Evolutionary conservation across 2,797 vertebrate genomes (phyloP), one percentile per base, ranked within the genome.

Genomic region (Poecilia picta): DNA sequence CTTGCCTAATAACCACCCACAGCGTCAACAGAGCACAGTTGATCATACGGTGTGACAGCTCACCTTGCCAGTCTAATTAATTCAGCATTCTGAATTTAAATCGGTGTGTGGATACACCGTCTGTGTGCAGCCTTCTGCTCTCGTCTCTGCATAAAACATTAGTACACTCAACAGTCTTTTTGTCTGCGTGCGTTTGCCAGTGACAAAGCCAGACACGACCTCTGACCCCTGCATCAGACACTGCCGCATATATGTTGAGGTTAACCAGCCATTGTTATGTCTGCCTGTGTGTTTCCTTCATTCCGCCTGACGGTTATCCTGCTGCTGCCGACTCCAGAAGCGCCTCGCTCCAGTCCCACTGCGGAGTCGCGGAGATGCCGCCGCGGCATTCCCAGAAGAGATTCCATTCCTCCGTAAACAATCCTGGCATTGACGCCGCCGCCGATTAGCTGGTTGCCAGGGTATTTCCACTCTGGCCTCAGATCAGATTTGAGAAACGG

Each of bases 331-430:
- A 83, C 85, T 77, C 75, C 20, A 68, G 91, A 92, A 89, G 88
- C 23, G 47, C 20, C 28, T 33, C 3, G 18, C 83, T 86, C 78
- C 70, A 39, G 79, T 83, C 83, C 81, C 59, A 15, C 73, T 45
- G 81, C 81, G 45, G 73, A 77, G 81, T 78, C 20, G 62, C 87
- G 75, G 93, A 84, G 92, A 92, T 91, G 90, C 90, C 83, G 86
- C 88, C 82, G 86, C 88, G 86, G 93, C 93, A 92, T 93, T 95
- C 93, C 92, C 89, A 88, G 81, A 85, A 84, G 91, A 93, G 91
- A 94, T 94, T 94, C 93, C 88, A 85, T 89, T 94, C 93, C 90
- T 88, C 78, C 83, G 76, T 92, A 92, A 94, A 96, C 93, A 95
- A 94, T 94, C 90, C 93, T 87, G 76, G 89, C 93, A 93, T 95